Evolutionary conservation across 2,797 vertebrate genomes (phyloP), one percentile per base, ranked within the genome.

Genomic region (Sternarchorhynchus goeldii): DNA sequence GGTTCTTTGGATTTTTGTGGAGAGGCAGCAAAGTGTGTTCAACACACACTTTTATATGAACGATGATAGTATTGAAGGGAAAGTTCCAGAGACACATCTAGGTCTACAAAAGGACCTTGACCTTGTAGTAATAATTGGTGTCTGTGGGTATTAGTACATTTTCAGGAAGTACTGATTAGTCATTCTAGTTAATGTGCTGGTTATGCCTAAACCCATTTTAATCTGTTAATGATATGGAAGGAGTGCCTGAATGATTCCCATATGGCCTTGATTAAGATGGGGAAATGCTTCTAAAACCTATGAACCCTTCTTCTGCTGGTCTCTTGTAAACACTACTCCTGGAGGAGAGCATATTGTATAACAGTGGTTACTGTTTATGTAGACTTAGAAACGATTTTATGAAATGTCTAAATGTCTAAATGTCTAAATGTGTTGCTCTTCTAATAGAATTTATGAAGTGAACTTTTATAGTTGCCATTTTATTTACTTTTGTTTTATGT

Each of bases 171-270:
- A n/a, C 17, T 2, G 17, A 25, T 1, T 14, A 55, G 14, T 75
- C 16, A 59, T 76, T 68, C 32, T 36, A 50, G 21, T 31, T 59
- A n/a, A 21, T 67, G 56, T 56, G 69, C 41, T 55, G 41, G 36
- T 81, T 65, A 74, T 62, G 62, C 36, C 65, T 76, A 20, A 57
- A 53, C 41, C n/a, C 62, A 45, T 31, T 77, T 63, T 73, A 31
- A 74, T 74, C 53, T 14, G 64, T 50, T 79, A 82, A 53, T 66
- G 41, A 67, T 79, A 50, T 62, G 55, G 74, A 25, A 80, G 73
- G 41, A 80, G 75, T 84, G 75, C 75, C 78, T 85, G 55, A 55
- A 45, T 68, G 21, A 64, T 64, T 73, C 78, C 34, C 32, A 17
- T 45, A 65, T 31, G 57, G 21, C 18, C 29, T 73, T 6, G 10